Percentiles rank a stretch among this genome's conserved stretches.
Evolutionary conservation across 2,888 invertebrate genomes (phyloP).

Genomic region (Drosophila macrothrix): DNA sequence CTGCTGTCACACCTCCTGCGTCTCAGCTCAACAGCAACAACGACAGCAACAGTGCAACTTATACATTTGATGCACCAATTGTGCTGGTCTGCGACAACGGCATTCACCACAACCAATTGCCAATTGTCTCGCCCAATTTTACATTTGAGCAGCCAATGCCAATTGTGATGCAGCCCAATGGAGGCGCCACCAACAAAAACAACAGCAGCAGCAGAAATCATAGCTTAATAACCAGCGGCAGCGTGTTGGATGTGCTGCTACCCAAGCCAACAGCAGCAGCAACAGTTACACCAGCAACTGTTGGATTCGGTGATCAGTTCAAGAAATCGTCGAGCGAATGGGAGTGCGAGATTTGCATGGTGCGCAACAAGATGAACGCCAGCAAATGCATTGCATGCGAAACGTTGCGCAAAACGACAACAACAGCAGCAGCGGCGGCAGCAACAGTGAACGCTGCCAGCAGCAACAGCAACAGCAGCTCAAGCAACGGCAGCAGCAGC

Average conservation of each 20-base stretch:
- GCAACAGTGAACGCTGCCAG: background rate
- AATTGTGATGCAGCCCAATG: constrained; percentile 86
- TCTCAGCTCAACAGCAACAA: background rate
- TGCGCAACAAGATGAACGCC: constrained; percentile 86
- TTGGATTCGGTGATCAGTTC: constrained; percentile 84
- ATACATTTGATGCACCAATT: constrained; percentile 86
- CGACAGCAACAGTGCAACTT: constrained; percentile 6
- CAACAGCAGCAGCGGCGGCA: background rate
- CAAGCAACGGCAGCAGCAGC: constrained; percentile 6
- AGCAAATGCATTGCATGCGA: constrained; percentile 87
- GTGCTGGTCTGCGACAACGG: constrained; percentile 50
- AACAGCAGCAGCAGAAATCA: constrained; percentile 26
- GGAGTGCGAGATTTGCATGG: constrained; percentile 89
- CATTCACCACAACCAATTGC: background rate
- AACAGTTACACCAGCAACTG: background rate
- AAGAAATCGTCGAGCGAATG: constrained; percentile 87
- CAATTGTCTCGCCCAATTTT: constrained; percentile 85
- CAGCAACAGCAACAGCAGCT: background rate
- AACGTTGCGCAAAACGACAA: constrained; percentile 80
- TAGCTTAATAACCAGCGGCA: constrained; percentile 68
- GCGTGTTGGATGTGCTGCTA: constrained; percentile 84
- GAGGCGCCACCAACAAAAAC: constrained; percentile 38
- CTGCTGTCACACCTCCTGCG: constrained; percentile 1
- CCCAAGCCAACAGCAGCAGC: constrained; percentile 27
- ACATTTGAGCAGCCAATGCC: constrained; percentile 87